Base-by-base conservation (phyloP, 2,888 invertebrate species). In the Trichopria drosophilae region DNA sequence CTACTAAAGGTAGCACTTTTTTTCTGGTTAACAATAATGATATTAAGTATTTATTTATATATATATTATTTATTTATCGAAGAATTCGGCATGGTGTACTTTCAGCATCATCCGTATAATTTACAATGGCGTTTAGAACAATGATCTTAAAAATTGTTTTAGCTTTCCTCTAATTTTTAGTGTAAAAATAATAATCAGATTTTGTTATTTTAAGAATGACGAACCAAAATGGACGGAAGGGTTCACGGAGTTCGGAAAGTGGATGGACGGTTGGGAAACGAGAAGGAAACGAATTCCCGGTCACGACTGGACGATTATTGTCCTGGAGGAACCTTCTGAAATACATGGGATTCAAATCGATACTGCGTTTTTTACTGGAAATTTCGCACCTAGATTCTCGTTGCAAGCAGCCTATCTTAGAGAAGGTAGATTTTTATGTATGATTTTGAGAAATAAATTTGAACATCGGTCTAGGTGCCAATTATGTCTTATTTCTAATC, bases 201-300 rank as follows among this genome's bases (percentile, higher is more conserved):
- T 6, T 20, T 26, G 19, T 9, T 42, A 42, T 39, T 26, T 22
- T 19, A 16, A 77, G 19, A 81, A 81, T 36, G 69, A 72, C 0
- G 81, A 81, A 3, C 81, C 84, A 0, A 68, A 81, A 10, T 84
- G 82, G 72, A 78, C 81, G 12, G 72, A 79, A 4, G 81, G 81
- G 1, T 84, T 79, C 65, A 84, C 84, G 0, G 81, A 81, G 40
- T 82, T 72, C 50, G 84, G 85, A 1, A 84, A 84, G 63, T 84
- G 83, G 84, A 84, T 84, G 84, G 85, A 84, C 58, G 85, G 84
- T 0, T 85, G 84, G 85, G 84, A 84, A 68, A 84, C 84, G 0
- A 72, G 84, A 10, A 76, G 84, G 45, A 83, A 81, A 64, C 73
- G 84, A 46, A 77, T 78, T 16, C 69, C 79, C 1, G 84, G 84